Conservation (phyloP, 2,888 invertebrate genomes). For the Cloeon dipterum region DNA sequence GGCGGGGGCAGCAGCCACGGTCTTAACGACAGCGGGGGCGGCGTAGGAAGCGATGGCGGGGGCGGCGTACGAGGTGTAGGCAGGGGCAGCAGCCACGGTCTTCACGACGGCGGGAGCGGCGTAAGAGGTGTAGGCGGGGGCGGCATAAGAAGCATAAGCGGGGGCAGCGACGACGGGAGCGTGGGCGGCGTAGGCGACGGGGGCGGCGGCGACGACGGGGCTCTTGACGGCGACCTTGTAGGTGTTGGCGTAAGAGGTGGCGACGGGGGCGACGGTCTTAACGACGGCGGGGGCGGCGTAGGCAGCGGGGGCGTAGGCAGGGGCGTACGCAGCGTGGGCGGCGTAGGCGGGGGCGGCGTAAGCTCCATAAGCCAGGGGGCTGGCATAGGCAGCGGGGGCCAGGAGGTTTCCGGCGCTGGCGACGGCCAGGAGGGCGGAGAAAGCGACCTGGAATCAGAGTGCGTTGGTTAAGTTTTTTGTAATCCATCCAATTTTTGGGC, state of each 20-base stretch:
- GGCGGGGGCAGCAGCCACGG: too few species aligned
- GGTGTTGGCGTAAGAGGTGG: not conserved
- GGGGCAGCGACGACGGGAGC: conserved; percentile 1
- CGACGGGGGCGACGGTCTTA: not conserved
- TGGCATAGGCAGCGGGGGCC: too few species aligned
- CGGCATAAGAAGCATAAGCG: conserved; percentile 10
- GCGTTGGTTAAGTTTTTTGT: too few species aligned
- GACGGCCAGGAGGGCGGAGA: conserved; percentile 15
- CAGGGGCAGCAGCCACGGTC: conserved; percentile 5
- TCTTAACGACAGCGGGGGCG: conserved; percentile 5
- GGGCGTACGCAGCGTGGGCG: too few species aligned
- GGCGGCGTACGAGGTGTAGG: not conserved
- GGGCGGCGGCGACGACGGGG: not conserved
- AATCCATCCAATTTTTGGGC: too few species aligned
- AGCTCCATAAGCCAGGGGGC: too few species aligned
- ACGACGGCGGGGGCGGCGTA: not conserved
- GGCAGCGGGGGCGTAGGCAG: not conserved
- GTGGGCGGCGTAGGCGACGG: conserved; percentile 5
- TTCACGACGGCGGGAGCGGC: conserved; percentile 16
- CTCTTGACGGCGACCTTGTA: conserved; percentile 2
- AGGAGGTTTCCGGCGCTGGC: conserved; percentile 16
- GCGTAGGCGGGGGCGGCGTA: not conserved
- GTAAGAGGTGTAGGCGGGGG: conserved; percentile 17
- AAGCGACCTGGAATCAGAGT: conserved; percentile 14
- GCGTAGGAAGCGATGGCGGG: not conserved